Evolutionary conservation across 2,113 vertebrate genomes (phyloP).

Genomic region (Agelaius phoeniceus): DNA sequence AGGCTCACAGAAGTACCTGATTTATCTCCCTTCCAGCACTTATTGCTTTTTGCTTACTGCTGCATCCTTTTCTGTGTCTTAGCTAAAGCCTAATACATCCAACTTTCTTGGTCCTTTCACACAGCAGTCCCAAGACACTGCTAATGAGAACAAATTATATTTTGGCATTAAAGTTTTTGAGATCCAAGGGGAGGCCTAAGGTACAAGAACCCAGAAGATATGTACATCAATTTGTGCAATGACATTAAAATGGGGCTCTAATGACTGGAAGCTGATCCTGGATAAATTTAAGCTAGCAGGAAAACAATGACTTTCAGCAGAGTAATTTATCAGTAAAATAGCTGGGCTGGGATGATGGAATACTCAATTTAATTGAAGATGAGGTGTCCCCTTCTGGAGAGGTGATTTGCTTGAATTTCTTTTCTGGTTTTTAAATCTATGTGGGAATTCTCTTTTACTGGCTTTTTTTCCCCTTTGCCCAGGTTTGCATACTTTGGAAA

Average conservation of each 20-base stretch:
- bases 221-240: background rate
- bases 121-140: background rate
- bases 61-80: background rate
- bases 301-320: background rate
- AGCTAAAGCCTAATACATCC: background rate
- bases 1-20: background rate
- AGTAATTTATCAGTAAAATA: background rate
- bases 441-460: background rate
- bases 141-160: constrained; percentile 12
- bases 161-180: background rate
- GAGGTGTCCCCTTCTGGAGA: background rate
- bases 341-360: background rate
- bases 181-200: background rate
- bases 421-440: background rate
- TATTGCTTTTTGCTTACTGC: background rate
- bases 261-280: background rate
- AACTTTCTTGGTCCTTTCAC: background rate
- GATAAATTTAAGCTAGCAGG: background rate
- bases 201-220: background rate
- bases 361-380: background rate
- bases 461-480: accelerated
- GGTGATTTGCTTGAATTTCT: background rate
- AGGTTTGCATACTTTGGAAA: background rate
- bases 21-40: background rate
- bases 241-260: constrained; percentile 6